Percentiles rank a stretch among this genome's conserved stretches.
Evolutionary conservation across 2,888 invertebrate genomes (phyloP).

Genomic region (Peribatodes rhomboidaria): DNA sequence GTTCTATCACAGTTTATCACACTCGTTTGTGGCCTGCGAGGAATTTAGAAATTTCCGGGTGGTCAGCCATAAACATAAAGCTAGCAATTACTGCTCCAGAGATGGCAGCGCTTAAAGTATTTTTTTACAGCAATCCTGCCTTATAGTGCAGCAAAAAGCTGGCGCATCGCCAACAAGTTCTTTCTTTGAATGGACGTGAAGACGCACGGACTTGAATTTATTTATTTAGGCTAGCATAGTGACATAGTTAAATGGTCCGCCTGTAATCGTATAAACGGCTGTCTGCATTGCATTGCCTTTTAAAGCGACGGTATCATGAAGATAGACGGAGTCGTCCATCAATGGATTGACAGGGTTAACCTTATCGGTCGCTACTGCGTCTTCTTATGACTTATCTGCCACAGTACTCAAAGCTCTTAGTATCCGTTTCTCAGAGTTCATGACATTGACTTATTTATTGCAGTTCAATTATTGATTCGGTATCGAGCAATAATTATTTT

Average conservation of each 20-base stretch:
- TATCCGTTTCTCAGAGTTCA: conserved; percentile 34
- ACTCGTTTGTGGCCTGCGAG: conserved; percentile 19
- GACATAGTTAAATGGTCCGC: conserved; percentile 56
- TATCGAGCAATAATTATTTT: no score
- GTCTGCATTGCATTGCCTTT: conserved; percentile 44
- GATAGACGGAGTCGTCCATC: conserved; percentile 43
- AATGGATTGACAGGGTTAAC: conserved; percentile 54
- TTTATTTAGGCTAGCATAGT: conserved; percentile 70
- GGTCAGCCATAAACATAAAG: conserved; percentile 52
- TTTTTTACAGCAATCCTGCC: conserved; percentile 64
- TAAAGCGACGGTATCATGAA: conserved; percentile 39
- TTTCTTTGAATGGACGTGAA: conserved; percentile 63
- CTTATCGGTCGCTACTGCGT: conserved; percentile 53
- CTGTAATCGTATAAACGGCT: conserved; percentile 37
- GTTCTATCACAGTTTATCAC: conserved; percentile 28
- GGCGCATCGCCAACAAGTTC: conserved; percentile 71
- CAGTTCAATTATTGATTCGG: neutral
- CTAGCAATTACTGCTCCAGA: conserved; percentile 51
- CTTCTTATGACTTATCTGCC: conserved; percentile 49
- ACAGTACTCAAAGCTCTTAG: conserved; percentile 36
- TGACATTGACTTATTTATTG: conserved; percentile 35
- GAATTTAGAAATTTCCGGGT: conserved; percentile 44
- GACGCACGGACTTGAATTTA: conserved; percentile 66
- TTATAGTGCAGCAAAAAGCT: conserved; percentile 66
- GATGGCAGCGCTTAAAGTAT: conserved; percentile 61